phyloP scores from a whole-genome alignment of 2,797 vertebrate genomes.

The Anguilla pacifica region DNA sequence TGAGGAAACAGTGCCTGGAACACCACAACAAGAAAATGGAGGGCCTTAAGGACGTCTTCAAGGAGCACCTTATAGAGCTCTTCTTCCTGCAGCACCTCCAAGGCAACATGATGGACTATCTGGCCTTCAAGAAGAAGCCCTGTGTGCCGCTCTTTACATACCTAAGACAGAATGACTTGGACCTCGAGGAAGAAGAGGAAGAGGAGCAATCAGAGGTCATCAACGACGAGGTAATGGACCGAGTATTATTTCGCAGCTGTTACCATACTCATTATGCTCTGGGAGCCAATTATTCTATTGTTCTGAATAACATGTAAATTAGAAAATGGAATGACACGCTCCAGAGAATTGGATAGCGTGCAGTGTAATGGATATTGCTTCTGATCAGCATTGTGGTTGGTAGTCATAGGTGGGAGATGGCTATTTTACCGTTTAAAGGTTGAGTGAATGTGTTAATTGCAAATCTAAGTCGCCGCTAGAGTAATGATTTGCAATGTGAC shows the following conservation, averaged over 20 bases:
- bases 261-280: not conserved
- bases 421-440: not conserved
- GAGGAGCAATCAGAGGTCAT: constrained; percentile 98
- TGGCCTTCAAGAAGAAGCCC: constrained; percentile 95
- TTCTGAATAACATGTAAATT: not conserved
- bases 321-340: not conserved
- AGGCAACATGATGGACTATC: constrained; percentile 99
- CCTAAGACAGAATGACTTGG: constrained; percentile 92
- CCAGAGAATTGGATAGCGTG: not conserved
- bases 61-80: constrained; percentile 91
- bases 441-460: not conserved
- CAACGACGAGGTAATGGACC: constrained; percentile 90
- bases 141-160: constrained; percentile 92
- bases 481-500: not conserved
- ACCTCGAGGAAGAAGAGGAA: constrained; percentile 94
- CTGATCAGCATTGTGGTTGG: not conserved
- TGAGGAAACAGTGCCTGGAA: constrained; percentile 93
- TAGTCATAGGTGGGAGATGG: not conserved
- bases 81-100: constrained; percentile 98
- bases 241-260: not conserved
- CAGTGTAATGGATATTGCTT: no score
- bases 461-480: not conserved
- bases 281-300: not conserved
- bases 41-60: constrained; percentile 86
- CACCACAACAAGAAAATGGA: constrained; percentile 93